These are phyloP conservation scores for Leguminivora glycinivorella DNA, from an alignment of 1,140 invertebrate genomes.

Conservation along the genomic window DNA sequence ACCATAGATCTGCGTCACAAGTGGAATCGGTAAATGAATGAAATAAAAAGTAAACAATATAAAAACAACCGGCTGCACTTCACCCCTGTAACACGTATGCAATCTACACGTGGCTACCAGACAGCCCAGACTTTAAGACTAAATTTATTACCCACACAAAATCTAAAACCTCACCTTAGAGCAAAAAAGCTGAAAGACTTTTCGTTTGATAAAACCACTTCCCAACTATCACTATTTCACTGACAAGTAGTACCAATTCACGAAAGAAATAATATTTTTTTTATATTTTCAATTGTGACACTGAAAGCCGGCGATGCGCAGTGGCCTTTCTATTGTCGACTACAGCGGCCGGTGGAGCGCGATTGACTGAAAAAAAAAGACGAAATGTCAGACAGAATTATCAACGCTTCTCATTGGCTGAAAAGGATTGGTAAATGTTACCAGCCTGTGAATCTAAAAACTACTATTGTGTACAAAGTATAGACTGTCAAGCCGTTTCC, in stretches of 20 bases:
- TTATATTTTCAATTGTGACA: conserved; percentile 41
- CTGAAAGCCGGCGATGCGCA: conserved; percentile 64
- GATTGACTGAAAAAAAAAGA: conserved; percentile 52
- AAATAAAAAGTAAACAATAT: neutral
- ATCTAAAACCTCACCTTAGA: conserved; percentile 60
- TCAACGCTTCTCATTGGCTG: neutral
- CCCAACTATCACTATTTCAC: conserved; percentile 59
- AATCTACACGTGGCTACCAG: conserved; percentile 50
- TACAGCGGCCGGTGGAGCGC: conserved; percentile 61
- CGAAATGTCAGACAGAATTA: conserved; percentile 13
- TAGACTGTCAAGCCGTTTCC: neutral
- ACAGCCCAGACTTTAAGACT: conserved; percentile 26
- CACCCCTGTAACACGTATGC: conserved; percentile 28
- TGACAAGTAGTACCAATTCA: conserved; percentile 45
- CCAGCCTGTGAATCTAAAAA: neutral
- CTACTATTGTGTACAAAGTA: neutral
- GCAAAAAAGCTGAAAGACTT: conserved; percentile 53
- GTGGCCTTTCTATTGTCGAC: conserved; percentile 65
- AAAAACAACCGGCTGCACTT: neutral
- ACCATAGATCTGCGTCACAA: neutral
- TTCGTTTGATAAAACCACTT: conserved; percentile 46
- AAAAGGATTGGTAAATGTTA: neutral
- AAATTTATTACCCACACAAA: conserved; percentile 43
- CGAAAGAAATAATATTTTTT: conserved; percentile 31
- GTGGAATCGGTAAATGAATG: neutral